Base-by-base conservation (phyloP, 2,888 invertebrate genomes). In the Acrobeloides nanus region DNA sequence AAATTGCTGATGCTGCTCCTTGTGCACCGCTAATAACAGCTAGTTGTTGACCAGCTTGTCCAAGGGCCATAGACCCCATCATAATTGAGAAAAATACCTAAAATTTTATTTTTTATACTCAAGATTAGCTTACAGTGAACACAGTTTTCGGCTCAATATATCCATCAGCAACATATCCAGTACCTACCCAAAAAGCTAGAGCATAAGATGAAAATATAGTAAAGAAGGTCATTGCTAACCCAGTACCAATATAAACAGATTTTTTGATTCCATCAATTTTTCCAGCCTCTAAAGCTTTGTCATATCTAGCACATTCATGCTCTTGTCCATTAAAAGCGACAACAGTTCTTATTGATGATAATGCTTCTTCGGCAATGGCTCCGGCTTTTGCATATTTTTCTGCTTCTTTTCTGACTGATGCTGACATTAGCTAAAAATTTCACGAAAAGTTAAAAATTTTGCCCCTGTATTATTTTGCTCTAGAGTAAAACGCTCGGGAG, bases 31-130 rank as follows among this genome's bases (percentile, higher is more conserved):
- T 83, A 62, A 89, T 84, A 4, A 84, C 82, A 69, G 86, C 85
- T 70, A 87, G 81, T 51, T 84, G 83, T 0, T 87, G 87, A 1
- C 86, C 83, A 0, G 85, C 84, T 74, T 85, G 83, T 12, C 87
- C 88, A 51, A 89, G 61, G 1, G 77, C 76, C 66, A 77, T 75
- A 6, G 76, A 74, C 1, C 76, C 76, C 50, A 76, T 72, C 68
- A 77, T 73, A 3, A 77, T 75, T 23, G 75, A 69, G 68, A 77
- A 77, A 65, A 77, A 67, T 2, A 66, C 64, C 10, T 39, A 29
- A 20, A 53, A 33, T 27, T 33, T 20, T 3, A 42, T 38, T 18
- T 44, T 2, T 38, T 39, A 45, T 3, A 18, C 29, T 15, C 12
- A 29, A 29, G 12, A 12, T 3, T 12, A 41, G 7, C 25, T 7